These are phyloP conservation scores for Epizoanthus fatuus DNA, from an alignment of 92 coral and sea anemone species.

Conservation along the genomic window DNA sequence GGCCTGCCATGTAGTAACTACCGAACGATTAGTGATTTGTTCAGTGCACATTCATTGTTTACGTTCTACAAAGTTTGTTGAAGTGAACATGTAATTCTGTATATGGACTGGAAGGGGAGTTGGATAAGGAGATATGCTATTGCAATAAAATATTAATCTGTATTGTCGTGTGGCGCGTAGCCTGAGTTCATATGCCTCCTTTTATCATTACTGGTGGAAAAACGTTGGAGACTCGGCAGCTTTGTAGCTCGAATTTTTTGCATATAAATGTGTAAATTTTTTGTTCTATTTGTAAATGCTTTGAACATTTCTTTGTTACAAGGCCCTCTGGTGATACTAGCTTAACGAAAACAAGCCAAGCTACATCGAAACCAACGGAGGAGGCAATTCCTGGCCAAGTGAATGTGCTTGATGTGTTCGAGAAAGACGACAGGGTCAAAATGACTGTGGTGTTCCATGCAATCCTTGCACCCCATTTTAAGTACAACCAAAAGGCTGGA, in stretches of 20 bases:
- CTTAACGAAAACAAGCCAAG: not conserved
- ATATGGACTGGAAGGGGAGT: no score
- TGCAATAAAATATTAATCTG: no score
- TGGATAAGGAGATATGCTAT: no score
- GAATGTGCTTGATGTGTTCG: slow-evolving; percentile 4
- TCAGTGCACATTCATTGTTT: no score
- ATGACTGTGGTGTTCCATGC: slow-evolving; percentile 1
- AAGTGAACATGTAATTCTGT: no score
- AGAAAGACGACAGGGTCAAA: not conserved
- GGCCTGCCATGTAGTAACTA: no score
- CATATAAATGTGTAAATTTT: not conserved
- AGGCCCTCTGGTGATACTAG: not conserved
- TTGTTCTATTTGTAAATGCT: not conserved
- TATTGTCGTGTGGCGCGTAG: no score
- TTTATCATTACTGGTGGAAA: no score
- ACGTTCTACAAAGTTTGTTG: no score
- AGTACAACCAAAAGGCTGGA: not conserved
- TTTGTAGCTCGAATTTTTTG: not conserved
- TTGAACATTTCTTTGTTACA: not conserved
- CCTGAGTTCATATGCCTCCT: no score
- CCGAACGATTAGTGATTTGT: no score
- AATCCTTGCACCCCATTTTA: not conserved
- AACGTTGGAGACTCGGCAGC: no score
- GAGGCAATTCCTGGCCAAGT: not conserved
- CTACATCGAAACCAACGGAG: not conserved